These are phyloP conservation scores for Andricus curvator DNA, from an alignment of 2,888 invertebrate genomes.

Conservation along the genomic window DNA sequence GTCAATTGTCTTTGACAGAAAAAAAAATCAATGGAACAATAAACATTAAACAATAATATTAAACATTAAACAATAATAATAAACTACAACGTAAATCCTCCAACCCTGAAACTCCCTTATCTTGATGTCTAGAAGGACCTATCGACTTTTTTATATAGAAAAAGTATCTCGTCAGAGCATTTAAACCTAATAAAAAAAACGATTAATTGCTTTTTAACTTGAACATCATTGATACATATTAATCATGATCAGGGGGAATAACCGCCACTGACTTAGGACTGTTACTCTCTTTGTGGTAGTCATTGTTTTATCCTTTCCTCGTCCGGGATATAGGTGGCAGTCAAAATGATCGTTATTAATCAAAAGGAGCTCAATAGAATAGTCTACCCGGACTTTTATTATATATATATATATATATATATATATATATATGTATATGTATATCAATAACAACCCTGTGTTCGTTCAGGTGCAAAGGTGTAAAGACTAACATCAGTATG, in stretches of 20 bases:
- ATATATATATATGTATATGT: not conserved
- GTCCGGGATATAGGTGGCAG: not conserved
- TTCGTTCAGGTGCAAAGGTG: not conserved
- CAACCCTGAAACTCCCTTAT: not conserved
- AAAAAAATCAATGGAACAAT: no score
- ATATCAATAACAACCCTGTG: not conserved
- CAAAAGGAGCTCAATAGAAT: not conserved
- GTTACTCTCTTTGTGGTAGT: not conserved
- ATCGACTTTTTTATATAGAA: not conserved
- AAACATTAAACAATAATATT: no score
- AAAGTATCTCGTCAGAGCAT: not conserved
- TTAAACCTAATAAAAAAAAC: not conserved
- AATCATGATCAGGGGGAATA: not conserved
- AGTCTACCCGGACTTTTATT: not conserved
- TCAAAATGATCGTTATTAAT: not conserved
- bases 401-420: not conserved
- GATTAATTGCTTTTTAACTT: not conserved
- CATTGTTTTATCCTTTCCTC: not conserved
- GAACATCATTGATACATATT: not conserved
- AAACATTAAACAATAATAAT: no score
- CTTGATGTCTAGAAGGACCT: not conserved
- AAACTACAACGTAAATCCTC: not conserved
- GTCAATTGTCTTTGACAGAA: no score
- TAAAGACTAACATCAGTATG: not conserved
- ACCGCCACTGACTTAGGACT: not conserved